Conservation (phyloP, 2,113 vertebrate species). For the Chionodraco myersi region DNA sequence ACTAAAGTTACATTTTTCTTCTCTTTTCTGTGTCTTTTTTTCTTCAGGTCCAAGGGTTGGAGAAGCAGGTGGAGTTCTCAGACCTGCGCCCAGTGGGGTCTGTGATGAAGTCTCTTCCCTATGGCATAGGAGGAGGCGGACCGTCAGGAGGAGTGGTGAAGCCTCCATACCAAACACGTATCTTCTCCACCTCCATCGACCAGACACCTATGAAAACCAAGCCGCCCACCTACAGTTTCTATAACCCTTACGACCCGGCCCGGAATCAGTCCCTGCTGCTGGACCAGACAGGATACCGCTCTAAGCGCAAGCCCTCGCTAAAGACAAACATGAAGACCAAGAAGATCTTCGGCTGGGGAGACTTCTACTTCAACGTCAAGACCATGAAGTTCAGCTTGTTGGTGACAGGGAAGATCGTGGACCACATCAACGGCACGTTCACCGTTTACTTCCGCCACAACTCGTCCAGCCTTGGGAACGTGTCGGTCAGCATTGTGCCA, state of each 20-base stretch:
- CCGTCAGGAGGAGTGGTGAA: conserved; percentile 79
- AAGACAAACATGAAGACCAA: conserved; percentile 91
- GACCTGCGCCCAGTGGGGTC: conserved; percentile 84
- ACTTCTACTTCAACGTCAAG: conserved; percentile 97
- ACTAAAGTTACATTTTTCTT: conserved; percentile 16
- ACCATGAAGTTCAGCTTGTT: conserved; percentile 91
- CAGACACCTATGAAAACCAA: conserved; percentile 83
- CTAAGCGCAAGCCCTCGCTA: conserved; percentile 90
- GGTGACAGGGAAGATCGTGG: conserved; percentile 91
- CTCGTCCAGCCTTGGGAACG: conserved; percentile 94
- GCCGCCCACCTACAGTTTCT: conserved; percentile 80
- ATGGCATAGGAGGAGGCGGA: conserved; percentile 76
- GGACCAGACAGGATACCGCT: conserved; percentile 84
- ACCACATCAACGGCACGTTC: conserved; percentile 98
- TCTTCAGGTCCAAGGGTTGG: conserved; percentile 86
- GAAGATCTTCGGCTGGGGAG: conserved; percentile 98
- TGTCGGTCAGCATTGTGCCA: conserved; percentile 94
- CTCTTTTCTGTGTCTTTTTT: conserved; percentile 22
- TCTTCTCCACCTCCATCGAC: conserved; percentile 81
- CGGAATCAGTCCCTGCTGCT: conserved; percentile 83
- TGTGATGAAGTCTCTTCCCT: conserved; percentile 85
- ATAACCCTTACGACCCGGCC: conserved; percentile 84
- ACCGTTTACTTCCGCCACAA: conserved; percentile 98
- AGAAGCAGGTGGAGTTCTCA: conserved; percentile 89
- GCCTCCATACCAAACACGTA: conserved; percentile 81